Percentiles rank a stretch among this genome's conserved stretches.
Evolutionary conservation across 1,140 invertebrate genomes (phyloP).

Genomic region (Dermatophagoides farinae): DNA sequence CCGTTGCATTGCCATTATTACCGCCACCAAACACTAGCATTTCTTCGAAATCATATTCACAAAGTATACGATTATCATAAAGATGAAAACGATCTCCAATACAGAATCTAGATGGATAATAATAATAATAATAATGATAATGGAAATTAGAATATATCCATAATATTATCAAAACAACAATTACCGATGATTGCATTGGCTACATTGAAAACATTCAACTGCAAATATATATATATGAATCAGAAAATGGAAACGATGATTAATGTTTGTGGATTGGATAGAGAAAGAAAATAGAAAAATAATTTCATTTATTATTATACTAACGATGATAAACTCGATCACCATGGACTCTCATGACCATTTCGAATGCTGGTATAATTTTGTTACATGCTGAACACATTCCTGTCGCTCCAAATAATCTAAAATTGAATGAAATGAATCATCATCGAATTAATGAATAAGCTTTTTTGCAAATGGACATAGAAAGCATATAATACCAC

Average conservation of each 20-base stretch:
- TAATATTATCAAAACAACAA: conserved; percentile 9
- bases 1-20: conserved; percentile 46
- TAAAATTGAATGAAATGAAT: neutral
- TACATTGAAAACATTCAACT: conserved; percentile 83
- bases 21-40: conserved; percentile 68
- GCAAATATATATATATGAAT: neutral
- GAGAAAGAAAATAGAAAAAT: neutral
- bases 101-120: conserved; percentile 53
- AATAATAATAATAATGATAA: neutral
- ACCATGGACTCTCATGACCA: conserved; percentile 83
- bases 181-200: conserved; percentile 87
- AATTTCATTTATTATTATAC: neutral
- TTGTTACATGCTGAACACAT: conserved; percentile 80
- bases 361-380: conserved; percentile 85
- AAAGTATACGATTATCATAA: conserved; percentile 79
- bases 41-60: conserved; percentile 83
- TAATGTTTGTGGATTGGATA: neutral
- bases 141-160: neutral
- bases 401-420: conserved; percentile 23
- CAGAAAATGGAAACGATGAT: neutral
- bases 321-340: conserved; percentile 63
- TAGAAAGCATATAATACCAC: neutral
- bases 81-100: conserved; percentile 78
- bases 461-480: no score
- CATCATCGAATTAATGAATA: no score